Base-by-base conservation (phyloP, 2,113 vertebrate genomes). In the Ceyx cyanopectus region DNA sequence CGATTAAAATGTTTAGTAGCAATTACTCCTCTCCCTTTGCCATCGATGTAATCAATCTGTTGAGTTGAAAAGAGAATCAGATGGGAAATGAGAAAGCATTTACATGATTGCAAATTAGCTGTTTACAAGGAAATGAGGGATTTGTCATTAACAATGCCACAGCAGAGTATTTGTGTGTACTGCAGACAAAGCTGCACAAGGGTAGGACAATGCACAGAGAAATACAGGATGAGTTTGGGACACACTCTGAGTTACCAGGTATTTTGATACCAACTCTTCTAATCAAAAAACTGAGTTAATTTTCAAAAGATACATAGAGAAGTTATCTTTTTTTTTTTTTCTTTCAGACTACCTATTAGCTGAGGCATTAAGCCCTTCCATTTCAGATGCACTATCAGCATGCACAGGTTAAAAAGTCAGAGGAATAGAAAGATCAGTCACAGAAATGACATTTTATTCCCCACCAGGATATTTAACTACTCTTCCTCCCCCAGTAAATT, bases 1-100 rank as follows among this genome's bases (percentile, higher is more conserved):
- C 99, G 98, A 85, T 97, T 98, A 96, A 99, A 99, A 86, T 97
- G 96, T 46, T 97, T 98, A 22, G 98, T 98, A 87, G 99, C 98
- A 7, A 99, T 99, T 74, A 99, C 67, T 3, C 99, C 99, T 95
- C 99, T 97, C 89, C 99, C 99, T 97, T 99, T 99, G 60, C 98
- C 98, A 7, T 98, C 98, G 0, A 99, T 99, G 91, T 98, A 93
- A 96, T 98, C 98, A 18, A 99, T 98, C 99, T 99, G 96, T 83
- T 5, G 76, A 95, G 70, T 88, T 66, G 67, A 86, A 80, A 32
- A 80, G 46, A 73, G 70, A 89, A 27, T 13, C 86, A 93, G 74
- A 37, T 85, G 73, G 32, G 63, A 72, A 90, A 88, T 78, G 13
- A 29, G 22, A 26, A 79, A 54, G 27, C 50, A 92, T 77, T 80